phyloP scores from a whole-genome alignment of 2,797 vertebrate genomes.

The Setipinna tenuifilis region DNA sequence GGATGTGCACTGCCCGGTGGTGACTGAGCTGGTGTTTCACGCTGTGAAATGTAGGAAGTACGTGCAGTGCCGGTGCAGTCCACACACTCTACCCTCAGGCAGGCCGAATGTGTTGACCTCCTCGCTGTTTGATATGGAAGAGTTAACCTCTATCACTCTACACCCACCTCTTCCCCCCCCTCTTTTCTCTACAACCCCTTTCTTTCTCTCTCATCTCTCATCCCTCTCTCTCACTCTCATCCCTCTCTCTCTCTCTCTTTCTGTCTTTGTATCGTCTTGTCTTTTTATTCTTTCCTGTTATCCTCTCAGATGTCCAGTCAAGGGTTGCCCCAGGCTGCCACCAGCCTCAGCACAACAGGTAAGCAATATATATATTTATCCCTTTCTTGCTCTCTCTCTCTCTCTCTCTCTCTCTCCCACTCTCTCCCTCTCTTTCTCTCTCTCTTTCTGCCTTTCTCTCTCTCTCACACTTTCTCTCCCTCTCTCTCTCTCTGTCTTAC shows the following conservation, averaged over 20 bases:
- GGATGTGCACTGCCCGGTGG: not conserved
- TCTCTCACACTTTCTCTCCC: not conserved
- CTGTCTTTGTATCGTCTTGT: conserved; percentile 18
- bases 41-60: not conserved
- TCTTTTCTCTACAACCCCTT: not conserved
- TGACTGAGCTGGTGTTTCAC: not conserved
- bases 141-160: conserved; percentile 11
- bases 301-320: conserved; percentile 74
- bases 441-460: not conserved
- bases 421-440: not conserved
- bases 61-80: conserved; percentile 45
- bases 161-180: not conserved
- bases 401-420: not conserved
- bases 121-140: conserved; percentile 9
- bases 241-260: not conserved
- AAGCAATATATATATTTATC: conserved; percentile 45
- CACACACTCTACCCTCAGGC: conserved; percentile 43
- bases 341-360: conserved; percentile 93
- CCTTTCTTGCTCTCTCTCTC: not conserved
- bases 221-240: not conserved
- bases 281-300: conserved; percentile 49
- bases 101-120: not conserved
- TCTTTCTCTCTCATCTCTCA: conserved; percentile 11
- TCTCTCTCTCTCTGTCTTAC: not conserved
- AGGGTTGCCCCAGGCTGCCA: conserved; percentile 82